Base-by-base conservation (phyloP, 2,888 invertebrate genomes). In the Tiphia femorata region DNA sequence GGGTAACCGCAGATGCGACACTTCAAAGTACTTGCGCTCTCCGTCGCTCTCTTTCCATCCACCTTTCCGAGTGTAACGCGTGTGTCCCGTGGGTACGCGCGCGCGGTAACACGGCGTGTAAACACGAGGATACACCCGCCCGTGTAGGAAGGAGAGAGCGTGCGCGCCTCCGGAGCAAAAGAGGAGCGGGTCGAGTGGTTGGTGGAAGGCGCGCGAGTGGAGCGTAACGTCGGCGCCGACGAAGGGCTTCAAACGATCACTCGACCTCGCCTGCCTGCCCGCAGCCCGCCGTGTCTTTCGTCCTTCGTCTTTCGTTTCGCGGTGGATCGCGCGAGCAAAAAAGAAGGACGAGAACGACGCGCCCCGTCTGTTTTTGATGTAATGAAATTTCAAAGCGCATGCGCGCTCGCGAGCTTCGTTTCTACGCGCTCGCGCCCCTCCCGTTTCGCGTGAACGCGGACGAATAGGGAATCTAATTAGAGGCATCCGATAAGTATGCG, bases 1-100 rank as follows among this genome's bases (percentile, higher is more conserved):
- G 64, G 60, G 70, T 63, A 69, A 67, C 70, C 65, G 68, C 68
- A 65, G 71, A 68, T 67, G 65, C 65, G 58, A 64, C 64, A 62
- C 59, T 64, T 70, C 70, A 70, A 69, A 70, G 70, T 57, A 27
- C 37, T 43, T 49, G n/a, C 33, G 12, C 7, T n/a, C 33, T n/a
- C 6, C 33, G 10, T 33, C 33, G 7, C 33, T 33, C 33, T 2
- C 33, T 20, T 19, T n/a, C n/a, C n/a, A n/a, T n/a, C n/a, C n/a
- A n/a, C n/a, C n/a, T n/a, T n/a, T n/a, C n/a, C n/a, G n/a, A n/a
- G n/a, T n/a, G n/a, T n/a, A n/a, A n/a, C n/a, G n/a, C n/a, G 33
- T n/a, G 30, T 25, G 25, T 25, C 33, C 5, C 33, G 33, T n/a
- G n/a, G n/a, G n/a, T n/a, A 33, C 33, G 4, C 33, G 12, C n/a